phyloP scores from a whole-genome alignment of 2,797 vertebrate genomes.

The Thunnus albacares region DNA sequence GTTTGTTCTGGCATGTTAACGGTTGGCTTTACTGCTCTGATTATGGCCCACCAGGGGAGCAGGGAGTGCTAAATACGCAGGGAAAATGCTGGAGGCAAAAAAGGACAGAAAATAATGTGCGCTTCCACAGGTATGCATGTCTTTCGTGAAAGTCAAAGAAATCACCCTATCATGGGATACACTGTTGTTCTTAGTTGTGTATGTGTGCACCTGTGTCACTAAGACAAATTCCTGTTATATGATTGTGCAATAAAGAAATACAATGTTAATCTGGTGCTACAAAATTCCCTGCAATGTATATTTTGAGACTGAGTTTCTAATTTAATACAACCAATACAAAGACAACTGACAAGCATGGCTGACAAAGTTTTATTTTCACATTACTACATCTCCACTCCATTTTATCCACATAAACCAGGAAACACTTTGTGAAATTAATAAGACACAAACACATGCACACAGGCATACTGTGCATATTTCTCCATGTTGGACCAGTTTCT shows the following conservation, averaged over 20 bases:
- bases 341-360: background rate
- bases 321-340: conserved; percentile 2
- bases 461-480: background rate
- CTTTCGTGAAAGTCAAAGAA: conserved; percentile 15
- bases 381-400: background rate
- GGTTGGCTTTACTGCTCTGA: conserved; percentile 72
- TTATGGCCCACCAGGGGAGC: conserved; percentile 71
- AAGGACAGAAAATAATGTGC: conserved; percentile 16
- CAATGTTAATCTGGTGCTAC: conserved; percentile 5
- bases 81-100: conserved; percentile 44
- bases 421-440: background rate
- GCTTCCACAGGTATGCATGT: conserved; percentile 31
- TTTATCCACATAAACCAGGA: background rate
- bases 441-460: background rate
- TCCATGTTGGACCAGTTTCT: conserved; percentile 15
- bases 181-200: background rate
- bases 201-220: background rate
- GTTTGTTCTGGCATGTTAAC: conserved; percentile 84
- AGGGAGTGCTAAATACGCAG: conserved; percentile 61
- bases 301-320: conserved; percentile 10
- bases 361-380: conserved; percentile 2
- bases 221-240: background rate
- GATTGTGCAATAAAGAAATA: background rate
- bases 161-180: background rate
- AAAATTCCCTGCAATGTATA: background rate